Conservation (phyloP, 2,888 invertebrate genomes). For the Platycheirus albimanus region DNA sequence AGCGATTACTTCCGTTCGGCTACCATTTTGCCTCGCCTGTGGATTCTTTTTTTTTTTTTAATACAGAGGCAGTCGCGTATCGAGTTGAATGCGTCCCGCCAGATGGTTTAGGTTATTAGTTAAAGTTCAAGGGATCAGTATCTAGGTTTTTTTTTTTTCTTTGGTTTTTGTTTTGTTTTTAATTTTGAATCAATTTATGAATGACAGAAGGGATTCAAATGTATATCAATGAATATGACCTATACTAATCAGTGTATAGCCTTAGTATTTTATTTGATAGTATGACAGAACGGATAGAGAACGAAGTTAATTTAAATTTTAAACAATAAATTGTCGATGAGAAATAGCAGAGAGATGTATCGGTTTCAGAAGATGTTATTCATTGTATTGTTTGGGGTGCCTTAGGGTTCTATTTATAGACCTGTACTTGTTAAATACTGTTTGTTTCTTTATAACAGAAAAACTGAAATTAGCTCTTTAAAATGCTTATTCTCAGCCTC, state of each 20-base stretch:
- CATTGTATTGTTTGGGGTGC: conserved; percentile 29
- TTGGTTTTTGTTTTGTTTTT: conserved; percentile 4
- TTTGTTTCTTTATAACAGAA: too few relatives aligned
- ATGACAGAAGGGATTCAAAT: conserved; percentile 39
- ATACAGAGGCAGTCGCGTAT: conserved; percentile 20
- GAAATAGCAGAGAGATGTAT: conserved; percentile 2
- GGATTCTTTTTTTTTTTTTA: conserved; percentile 15
- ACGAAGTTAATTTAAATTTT: conserved; percentile 8
- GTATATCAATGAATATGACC: conserved; percentile 42
- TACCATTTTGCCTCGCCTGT: conserved; percentile 23
- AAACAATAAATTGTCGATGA: conserved; percentile 1
- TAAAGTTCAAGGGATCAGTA: conserved; percentile 61
- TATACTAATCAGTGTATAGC: conserved; percentile 53
- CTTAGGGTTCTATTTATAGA: conserved; percentile 51
- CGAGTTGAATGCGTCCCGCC: conserved; percentile 66
- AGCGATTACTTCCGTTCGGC: conserved; percentile 67
- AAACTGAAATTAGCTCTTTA: too few relatives aligned
- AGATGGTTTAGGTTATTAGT: conserved; percentile 67
- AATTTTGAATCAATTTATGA: conserved; percentile 53
- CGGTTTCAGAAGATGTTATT: background rate
- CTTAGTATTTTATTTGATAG: conserved; percentile 38
- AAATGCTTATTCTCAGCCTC: too few relatives aligned
- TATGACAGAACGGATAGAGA: conserved; percentile 27
- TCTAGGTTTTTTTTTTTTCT: conserved; percentile 15
- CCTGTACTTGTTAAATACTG: conserved; percentile 23